Conservation (phyloP, 2,113 vertebrate species). For the Ploceus nigricollis region DNA sequence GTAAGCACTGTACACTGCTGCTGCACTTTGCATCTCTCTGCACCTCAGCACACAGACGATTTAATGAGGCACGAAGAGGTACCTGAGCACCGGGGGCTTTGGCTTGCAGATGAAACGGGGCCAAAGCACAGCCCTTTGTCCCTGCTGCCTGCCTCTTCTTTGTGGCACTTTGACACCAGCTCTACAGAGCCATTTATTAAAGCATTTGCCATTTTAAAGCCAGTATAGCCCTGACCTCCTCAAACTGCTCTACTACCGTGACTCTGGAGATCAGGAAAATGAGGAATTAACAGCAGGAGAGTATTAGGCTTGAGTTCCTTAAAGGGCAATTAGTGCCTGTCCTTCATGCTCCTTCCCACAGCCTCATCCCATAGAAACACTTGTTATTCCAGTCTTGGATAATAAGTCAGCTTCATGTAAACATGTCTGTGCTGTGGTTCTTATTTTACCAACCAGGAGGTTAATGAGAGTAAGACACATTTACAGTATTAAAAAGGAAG, state of each 20-base stretch:
- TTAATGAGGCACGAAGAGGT: constrained; percentile 29
- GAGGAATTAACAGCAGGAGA: constrained; percentile 9
- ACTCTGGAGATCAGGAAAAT: not conserved
- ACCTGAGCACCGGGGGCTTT: not conserved
- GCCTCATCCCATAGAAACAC: not conserved
- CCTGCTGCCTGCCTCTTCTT: not conserved
- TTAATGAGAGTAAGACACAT: not conserved
- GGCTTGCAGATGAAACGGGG: not conserved
- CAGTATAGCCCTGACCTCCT: not conserved
- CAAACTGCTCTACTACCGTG: not conserved
- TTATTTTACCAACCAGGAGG: not conserved
- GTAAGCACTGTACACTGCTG: constrained; percentile 27
- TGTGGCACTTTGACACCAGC: not conserved
- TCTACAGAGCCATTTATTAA: not conserved
- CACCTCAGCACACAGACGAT: constrained; percentile 36
- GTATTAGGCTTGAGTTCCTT: not conserved
- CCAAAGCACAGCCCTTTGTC: not conserved
- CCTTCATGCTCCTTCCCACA: not conserved
- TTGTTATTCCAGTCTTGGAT: not conserved
- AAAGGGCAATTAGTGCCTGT: not conserved
- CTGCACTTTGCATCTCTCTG: constrained; percentile 43
- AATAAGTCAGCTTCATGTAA: not conserved
- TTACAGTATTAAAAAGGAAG: not conserved
- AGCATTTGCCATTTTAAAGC: not conserved
- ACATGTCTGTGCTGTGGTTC: not conserved